Evolutionary conservation across 2,888 invertebrate genomes (phyloP), one percentile per base, ranked within the genome.

Genomic region (Ennomos quercinarius): DNA sequence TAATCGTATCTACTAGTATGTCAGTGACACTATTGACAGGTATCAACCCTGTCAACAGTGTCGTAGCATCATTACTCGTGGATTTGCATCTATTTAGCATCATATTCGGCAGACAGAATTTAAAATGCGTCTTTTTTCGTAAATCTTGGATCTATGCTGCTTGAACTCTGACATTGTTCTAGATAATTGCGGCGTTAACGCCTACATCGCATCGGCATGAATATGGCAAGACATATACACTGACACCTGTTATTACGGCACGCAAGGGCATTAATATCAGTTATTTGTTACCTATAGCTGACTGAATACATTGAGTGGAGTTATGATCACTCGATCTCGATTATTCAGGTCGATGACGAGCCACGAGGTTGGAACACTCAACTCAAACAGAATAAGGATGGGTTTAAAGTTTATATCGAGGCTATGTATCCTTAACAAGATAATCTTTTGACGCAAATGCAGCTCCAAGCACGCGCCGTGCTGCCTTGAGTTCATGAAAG

Each of bases 321-420:
- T 64, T 73, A 68, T 76, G 72, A 81, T 78, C 72, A 59, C 56
- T 65, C 55, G 67, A 74, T 81, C 73, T 74, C 70, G 66, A 81
- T 78, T 73, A 70, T 75, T 74, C 67, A 63, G 64, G 67, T 68
- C 64, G 61, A 52, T 67, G 75, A 74, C 76, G 60, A 80, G 80
- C 81, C 82, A 82, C 83, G 83, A 84, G 73, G 72, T 70, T 73
- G 73, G 66, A 61, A 51, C 69, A 69, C 74, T 72, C 27, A 68
- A 71, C 71, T 62, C 9, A 17, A 44, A 11, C 50, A 41, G 17
- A 62, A 46, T 55, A 44, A 43, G 48, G 64, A 60, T 51, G 37
- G 58, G 13, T 11, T 46, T 34, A 39, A n/a, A n/a, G 8, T n/a
- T 39, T 27, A n/a, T 27, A n/a, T n/a, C 17, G n/a, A 27, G 27